Conservation (phyloP, 2,888 invertebrate species). For the Agriotes lineatus region DNA sequence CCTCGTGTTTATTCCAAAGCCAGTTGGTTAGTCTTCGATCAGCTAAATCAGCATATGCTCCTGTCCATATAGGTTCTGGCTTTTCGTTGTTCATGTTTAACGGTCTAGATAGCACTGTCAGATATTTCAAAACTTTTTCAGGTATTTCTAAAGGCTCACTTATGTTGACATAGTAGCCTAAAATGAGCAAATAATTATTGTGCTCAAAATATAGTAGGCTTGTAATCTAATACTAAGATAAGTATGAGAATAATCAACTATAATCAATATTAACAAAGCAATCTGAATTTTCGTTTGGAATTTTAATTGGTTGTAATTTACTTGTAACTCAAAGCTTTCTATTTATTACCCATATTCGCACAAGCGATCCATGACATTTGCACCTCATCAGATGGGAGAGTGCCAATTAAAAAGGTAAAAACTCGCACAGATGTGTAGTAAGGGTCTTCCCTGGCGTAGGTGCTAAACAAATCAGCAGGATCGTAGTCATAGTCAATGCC, state of each 20-base stretch:
- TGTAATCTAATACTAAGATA: neutral
- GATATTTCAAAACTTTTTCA: constrained; percentile 93
- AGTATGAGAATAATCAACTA: neutral
- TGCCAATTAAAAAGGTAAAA: constrained; percentile 96
- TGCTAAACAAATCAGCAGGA: constrained; percentile 80
- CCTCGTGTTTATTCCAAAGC: constrained; percentile 88
- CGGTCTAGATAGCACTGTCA: constrained; percentile 95
- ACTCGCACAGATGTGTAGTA: constrained; percentile 71
- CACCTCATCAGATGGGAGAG: constrained; percentile 81
- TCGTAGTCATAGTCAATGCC: constrained; percentile 94
- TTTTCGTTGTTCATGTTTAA: constrained; percentile 84
- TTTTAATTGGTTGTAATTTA: no score
- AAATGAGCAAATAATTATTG: constrained; percentile 53
- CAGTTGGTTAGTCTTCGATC: constrained; percentile 92
- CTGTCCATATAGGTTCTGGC: constrained; percentile 91
- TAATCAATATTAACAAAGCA: no score
- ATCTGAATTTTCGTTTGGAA: no score
- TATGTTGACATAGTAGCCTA: constrained; percentile 94
- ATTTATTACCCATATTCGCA: constrained; percentile 83
- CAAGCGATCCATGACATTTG: constrained; percentile 99
- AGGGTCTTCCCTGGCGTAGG: constrained; percentile 74
- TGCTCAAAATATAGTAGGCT: neutral
- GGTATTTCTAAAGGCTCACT: constrained; percentile 95
- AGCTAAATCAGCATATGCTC: constrained; percentile 94
- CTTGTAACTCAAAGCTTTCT: no score